Evolutionary conservation across 2,113 vertebrate species (phyloP).

Genomic region (Perognathus longimembris): DNA sequence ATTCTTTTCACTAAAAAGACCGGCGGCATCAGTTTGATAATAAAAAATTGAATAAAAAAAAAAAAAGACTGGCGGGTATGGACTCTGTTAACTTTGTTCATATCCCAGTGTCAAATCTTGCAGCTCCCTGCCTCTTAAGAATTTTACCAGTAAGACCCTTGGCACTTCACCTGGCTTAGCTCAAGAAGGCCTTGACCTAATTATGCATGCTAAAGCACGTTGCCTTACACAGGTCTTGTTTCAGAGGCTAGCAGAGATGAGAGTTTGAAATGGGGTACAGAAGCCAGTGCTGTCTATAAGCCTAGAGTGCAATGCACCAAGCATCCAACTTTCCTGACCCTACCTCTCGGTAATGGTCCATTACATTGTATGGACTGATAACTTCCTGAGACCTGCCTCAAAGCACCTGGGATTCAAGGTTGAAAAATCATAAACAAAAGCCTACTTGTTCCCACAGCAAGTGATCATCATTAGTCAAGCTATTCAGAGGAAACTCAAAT

Average conservation of each 20-base stretch:
- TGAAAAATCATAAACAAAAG: constrained; percentile 61
- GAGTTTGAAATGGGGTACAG: rapidly evolving
- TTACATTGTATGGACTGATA: neutral
- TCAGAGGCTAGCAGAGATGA: rapidly evolving
- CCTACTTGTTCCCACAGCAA: constrained; percentile 64
- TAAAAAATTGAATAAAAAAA: too few relatives aligned
- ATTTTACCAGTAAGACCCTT: neutral
- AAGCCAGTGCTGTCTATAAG: neutral
- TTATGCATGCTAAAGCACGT: neutral
- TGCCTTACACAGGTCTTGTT: neutral
- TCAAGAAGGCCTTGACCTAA: too few relatives aligned
- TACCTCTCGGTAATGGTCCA: neutral
- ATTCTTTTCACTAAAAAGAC: neutral
- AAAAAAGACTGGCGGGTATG: neutral
- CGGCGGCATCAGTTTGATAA: too few relatives aligned
- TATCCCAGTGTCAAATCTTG: rapidly evolving
- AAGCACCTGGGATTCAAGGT: constrained; percentile 30
- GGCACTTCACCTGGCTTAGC: neutral
- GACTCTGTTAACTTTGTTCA: neutral
- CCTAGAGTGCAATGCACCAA: neutral
- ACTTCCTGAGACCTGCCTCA: constrained; percentile 12
- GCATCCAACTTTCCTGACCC: neutral
- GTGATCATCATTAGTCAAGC: constrained; percentile 69
- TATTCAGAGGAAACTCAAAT: constrained; percentile 68
- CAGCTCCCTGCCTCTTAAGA: neutral